Base-by-base conservation (phyloP, 2,113 vertebrate species). In the Alosa alosa region DNA sequence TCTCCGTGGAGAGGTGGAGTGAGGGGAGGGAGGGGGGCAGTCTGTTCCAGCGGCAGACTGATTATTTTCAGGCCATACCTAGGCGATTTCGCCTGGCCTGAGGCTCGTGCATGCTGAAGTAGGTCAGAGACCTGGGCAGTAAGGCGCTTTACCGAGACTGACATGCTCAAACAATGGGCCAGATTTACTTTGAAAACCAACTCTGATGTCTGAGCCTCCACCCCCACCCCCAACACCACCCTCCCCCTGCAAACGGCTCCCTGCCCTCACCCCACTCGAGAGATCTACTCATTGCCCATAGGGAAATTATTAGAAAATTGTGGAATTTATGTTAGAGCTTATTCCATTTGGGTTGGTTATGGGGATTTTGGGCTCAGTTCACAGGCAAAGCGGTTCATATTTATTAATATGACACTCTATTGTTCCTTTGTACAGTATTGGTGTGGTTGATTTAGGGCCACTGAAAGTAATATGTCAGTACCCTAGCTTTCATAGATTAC, bases 31-130 rank as follows among this genome's bases (percentile, higher is more conserved):
- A 31, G 31, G 22, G 20, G 8, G 1, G 22, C 20, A 64, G 60
- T 64, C 20, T 85, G 3, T n/a, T 25, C 36, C 52, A 85, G 55
- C 55, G 18, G 68, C 84, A 85, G 46, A 85, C n/a, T 81, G 75
- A 81, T 85, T 85, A 85, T 36, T 20, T 57, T 81, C 9, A 55
- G 75, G 20, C 50, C 44, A 39, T 18, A 82, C 52, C 22, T 11
- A 55, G 45, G 25, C 50, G 39, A 47, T 81, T 25, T 13, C 46
- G 25, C 31, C 10, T 25, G 25, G 60, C n/a, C 60, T 64, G 60
- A 1, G 22, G 22, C 60, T 25, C 20, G 41, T 4, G 55, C 18
- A n/a, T 1, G 31, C 64, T 72, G 64, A 72, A 72, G 64, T 72
- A 72, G 64, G 64, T 72, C 64, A 72, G 25, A 72, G 64, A 4